Conservation (phyloP, 2,888 invertebrate genomes). For the Heliconius erato region DNA sequence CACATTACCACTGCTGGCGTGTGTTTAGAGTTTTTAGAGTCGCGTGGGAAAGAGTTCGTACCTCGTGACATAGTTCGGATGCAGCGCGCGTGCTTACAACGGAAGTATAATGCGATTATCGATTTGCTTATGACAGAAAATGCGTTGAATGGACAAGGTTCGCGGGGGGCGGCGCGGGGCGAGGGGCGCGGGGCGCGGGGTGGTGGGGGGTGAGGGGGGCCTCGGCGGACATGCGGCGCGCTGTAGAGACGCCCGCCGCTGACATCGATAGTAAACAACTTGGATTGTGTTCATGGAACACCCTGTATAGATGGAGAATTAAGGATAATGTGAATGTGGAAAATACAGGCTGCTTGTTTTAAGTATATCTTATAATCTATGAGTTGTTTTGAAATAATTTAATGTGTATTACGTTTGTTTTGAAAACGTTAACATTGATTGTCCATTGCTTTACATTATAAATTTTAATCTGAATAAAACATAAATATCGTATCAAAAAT, state of each 20-base stretch:
- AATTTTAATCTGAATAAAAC: not conserved
- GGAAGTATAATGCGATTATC: constrained; percentile 85
- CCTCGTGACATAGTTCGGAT: constrained; percentile 75
- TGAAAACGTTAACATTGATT: not conserved
- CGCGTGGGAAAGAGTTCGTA: constrained; percentile 51
- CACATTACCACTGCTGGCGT: constrained; percentile 21
- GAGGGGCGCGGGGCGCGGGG: not conserved
- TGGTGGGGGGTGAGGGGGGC: constrained; percentile 47
- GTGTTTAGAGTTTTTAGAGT: constrained; percentile 43
- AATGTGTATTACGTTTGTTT: not conserved
- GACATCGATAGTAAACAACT: constrained; percentile 35
- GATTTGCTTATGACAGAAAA: constrained; percentile 85
- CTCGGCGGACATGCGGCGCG: constrained; percentile 53
- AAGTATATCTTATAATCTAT: not conserved
- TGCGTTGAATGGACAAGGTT: constrained; percentile 83
- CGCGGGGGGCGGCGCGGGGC: constrained; percentile 52
- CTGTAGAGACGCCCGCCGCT: constrained; percentile 51
- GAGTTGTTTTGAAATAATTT: not conserved
- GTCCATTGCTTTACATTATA: not conserved
- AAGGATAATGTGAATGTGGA: not conserved
- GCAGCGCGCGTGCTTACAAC: constrained; percentile 81
- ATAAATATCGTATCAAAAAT: not conserved
- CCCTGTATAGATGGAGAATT: not conserved
- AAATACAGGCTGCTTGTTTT: not conserved
- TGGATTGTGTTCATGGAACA: not conserved